Conservation (phyloP, 1,140 invertebrate genomes). For the Lucilia sericata region DNA sequence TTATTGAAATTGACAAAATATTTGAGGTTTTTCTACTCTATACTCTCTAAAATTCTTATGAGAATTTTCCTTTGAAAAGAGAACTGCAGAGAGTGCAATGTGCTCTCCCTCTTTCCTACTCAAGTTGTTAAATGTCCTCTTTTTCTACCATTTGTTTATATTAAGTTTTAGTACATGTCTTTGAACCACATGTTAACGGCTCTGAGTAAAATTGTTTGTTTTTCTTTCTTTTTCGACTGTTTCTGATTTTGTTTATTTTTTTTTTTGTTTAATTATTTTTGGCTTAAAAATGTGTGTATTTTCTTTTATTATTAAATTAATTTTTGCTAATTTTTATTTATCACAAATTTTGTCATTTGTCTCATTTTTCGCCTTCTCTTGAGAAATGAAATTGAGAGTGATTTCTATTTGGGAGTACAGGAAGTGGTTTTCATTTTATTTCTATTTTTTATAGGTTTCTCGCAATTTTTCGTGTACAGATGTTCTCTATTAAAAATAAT, state of each 20-base stretch:
- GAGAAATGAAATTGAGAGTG: no score
- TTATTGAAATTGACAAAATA: no score
- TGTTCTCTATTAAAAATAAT: no score
- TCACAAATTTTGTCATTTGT: no score
- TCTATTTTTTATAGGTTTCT: no score
- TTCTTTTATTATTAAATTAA: not conserved
- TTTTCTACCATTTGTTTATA: not conserved
- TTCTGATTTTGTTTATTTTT: not conserved
- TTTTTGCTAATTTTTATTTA: not conserved
- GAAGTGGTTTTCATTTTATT: not conserved
- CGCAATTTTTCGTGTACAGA: no score
- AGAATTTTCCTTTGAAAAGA: no score
- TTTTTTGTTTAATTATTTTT: not conserved
- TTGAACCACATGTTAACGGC: not conserved
- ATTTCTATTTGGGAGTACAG: not conserved
- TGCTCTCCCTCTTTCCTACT: no score
- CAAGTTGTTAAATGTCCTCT: not conserved
- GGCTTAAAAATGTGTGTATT: not conserved
- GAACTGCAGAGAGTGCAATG: no score
- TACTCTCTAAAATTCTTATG: no score
- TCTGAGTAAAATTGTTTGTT: not conserved
- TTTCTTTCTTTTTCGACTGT: not conserved
- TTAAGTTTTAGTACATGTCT: not conserved
- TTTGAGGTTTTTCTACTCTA: no score
- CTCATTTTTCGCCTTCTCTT: no score